Base-by-base conservation (phyloP, 2,113 vertebrate species). In the Mus pahari region DNA sequence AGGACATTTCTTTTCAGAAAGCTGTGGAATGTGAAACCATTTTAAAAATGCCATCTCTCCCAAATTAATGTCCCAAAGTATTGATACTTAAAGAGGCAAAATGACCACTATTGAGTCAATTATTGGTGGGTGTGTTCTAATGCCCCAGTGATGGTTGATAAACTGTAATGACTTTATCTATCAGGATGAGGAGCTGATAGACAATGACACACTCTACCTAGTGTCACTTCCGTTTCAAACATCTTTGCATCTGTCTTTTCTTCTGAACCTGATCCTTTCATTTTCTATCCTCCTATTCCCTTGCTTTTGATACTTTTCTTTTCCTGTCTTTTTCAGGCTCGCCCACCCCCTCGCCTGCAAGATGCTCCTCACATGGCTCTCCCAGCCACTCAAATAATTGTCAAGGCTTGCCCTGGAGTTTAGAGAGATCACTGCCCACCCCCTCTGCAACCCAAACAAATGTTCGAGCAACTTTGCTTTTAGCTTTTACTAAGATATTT, bases 401-500 rank as follows among this genome's bases (percentile, higher is more conserved):
- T 7, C 24, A 77, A 77, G 24, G 73, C 74, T 89, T 64, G 45
- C 45, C 45, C 6, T n/a, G 1, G 33, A n/a, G 26, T 66, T 66
- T 78, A 9, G 42, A 90, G 50, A 83, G 17, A 58, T 55, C 19
- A 45, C 26, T 68, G 17, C 45, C 45, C 24, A 60, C 3, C 28
- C 4, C 31, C 31, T 36, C 31, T 36, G 66, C 66, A 26, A n/a
- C 20, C 33, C 55, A 93, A 73, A 68, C 48, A 77, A 92, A 94
- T 45, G 91, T 48, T 33, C 42, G 33, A 36, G 42, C 14, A 75
- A 97, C n/a, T 68, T 86, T 94, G 60, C 90, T 77, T 81, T 48
- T 13, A 78, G 64, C 77, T 42, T 89, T 88, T 62, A 94, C 53
- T 26, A 95, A 95, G 78, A 96, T 96, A 78, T 22, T 62, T 64